Percentiles rank a stretch among this genome's conserved stretches.
phyloP scores from a whole-genome alignment of 1,140 invertebrate genomes.

The Drosophila lacertosa region DNA sequence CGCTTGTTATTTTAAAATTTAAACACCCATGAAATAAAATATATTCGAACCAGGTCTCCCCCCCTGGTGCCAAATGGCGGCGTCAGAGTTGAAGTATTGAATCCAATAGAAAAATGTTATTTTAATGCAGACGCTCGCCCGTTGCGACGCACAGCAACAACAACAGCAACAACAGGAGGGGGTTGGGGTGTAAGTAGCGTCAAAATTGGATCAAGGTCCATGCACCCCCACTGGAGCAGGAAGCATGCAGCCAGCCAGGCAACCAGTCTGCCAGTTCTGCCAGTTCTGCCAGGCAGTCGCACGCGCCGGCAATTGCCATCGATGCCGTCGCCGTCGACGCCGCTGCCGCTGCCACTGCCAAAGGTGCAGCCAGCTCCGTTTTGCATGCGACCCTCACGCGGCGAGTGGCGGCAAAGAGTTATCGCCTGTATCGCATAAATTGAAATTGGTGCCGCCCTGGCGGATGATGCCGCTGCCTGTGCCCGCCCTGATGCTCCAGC shows the following conservation, averaged over 20 bases:
- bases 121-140: constrained; percentile 68
- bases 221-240: constrained; percentile 18
- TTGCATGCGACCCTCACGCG: constrained; percentile 40
- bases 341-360: no score
- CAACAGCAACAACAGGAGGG: constrained; percentile 7
- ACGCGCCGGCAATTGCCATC: constrained; percentile 43
- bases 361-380: constrained; percentile 49
- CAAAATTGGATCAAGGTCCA: constrained; percentile 75
- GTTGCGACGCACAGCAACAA: constrained; percentile 31
- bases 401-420: constrained; percentile 50
- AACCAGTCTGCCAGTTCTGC: no score
- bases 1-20: constrained; percentile 82
- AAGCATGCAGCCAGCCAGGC: constrained; percentile 16
- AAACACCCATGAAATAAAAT: constrained; percentile 82
- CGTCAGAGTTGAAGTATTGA: constrained; percentile 62
- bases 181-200: constrained; percentile 37
- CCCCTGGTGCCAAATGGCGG: constrained; percentile 23
- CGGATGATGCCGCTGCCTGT: constrained; percentile 9
- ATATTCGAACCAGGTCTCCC: constrained; percentile 33
- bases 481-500: neutral
- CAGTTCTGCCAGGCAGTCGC: no score
- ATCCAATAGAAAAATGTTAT: constrained; percentile 80
- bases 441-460: constrained; percentile 54
- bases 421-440: constrained; percentile 68
- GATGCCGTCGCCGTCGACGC: constrained; percentile 27